Conservation (phyloP, 2,113 vertebrate genomes). For the Recurvirostra avosetta region DNA sequence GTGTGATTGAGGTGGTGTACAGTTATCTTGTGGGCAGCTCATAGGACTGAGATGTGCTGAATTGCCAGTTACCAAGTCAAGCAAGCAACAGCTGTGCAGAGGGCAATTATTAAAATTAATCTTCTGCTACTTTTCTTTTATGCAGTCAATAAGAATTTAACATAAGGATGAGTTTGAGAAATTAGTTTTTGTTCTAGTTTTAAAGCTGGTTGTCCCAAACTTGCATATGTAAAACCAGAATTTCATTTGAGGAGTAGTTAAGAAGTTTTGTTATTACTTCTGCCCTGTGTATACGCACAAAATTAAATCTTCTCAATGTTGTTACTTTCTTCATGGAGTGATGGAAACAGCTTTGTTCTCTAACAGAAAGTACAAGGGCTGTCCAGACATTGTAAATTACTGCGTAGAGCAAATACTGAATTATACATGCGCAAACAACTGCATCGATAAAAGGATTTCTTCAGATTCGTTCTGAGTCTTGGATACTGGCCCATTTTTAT, state of each 20-base stretch:
- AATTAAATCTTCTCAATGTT: background rate
- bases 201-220: background rate
- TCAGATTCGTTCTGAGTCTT: background rate
- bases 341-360: conserved; percentile 21
- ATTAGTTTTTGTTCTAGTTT: background rate
- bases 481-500: conserved; percentile 3
- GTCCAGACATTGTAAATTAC: conserved; percentile 12
- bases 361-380: background rate
- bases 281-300: background rate
- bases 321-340: background rate
- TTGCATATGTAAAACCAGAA: background rate
- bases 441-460: conserved; percentile 6
- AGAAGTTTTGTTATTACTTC: background rate
- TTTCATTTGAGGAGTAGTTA: background rate
- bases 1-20: background rate
- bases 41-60: rapidly evolving
- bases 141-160: background rate
- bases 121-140: background rate
- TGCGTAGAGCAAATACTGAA: conserved; percentile 16
- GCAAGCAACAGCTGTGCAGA: background rate
- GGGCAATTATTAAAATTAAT: background rate
- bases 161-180: background rate
- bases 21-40: background rate
- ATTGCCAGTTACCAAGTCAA: background rate
- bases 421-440: conserved; percentile 32